phyloP scores from a whole-genome alignment of 2,797 vertebrate genomes.

The Onychomys arenicola region DNA sequence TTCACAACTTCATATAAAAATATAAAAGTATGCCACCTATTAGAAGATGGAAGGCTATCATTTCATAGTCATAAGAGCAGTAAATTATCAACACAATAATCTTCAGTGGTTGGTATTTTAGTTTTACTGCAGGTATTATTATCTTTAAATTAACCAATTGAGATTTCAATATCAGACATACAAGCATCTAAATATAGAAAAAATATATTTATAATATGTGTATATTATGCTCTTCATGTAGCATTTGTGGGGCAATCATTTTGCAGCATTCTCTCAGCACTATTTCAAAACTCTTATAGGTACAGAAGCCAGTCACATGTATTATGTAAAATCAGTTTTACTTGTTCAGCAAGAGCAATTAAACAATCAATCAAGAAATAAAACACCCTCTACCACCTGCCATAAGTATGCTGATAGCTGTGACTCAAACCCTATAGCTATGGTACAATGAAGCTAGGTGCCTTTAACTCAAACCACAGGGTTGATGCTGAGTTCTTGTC shows the following conservation, averaged over 20 bases:
- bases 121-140: slow-evolving; percentile 4
- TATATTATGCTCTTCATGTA: background rate
- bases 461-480: background rate
- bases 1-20: background rate
- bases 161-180: background rate
- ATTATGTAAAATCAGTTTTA: background rate
- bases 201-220: background rate
- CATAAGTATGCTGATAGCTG: background rate
- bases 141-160: background rate
- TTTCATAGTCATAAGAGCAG: background rate
- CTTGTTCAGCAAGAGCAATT: background rate
- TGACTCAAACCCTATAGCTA: background rate
- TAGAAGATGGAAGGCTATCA: background rate
- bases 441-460: background rate
- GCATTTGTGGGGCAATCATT: background rate
- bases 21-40: background rate
- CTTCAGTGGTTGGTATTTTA: background rate
- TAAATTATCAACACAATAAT: background rate
- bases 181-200: background rate
- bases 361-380: slow-evolving; percentile 3
- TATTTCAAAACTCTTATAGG: background rate
- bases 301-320: background rate
- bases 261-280: background rate
- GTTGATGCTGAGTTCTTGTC: background rate
- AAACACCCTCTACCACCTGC: background rate